Evolutionary conservation across 2,888 invertebrate genomes (phyloP), one percentile per base, ranked within the genome.

Genomic region (Meta bourneti): DNA sequence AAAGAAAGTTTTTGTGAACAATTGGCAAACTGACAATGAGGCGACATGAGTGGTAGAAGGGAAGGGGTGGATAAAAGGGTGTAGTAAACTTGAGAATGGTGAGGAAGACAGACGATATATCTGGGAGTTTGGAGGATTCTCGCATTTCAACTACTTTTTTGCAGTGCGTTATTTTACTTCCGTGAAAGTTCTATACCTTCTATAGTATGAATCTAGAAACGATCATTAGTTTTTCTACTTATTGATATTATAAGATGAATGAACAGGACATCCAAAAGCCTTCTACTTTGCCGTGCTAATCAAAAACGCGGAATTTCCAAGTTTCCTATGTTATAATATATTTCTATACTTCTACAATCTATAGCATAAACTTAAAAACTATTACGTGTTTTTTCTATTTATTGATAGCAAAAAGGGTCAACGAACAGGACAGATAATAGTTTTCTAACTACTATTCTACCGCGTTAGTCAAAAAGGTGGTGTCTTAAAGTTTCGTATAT

Each of bases 1-100:
- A 87, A 91, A 82, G 91, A 78, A 69, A 87, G 91, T 83, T 91
- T 70, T 83, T 78, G 83, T 78, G 61, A 83, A 80, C 90, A 90
- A 87, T 83, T 91, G 91, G 91, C 91, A 87, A 87, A n/a, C 51
- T 91, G 87, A 91, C 91, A 91, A 74, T 83, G 87, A 78, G 82
- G 75, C 78, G 70, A 90, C 81, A 75, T 48, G 75, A 72, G 49
- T 8, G 6, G 78, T 52, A 49, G 49, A n/a, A 51, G 54, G 20
- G 61, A 49, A 71, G 72, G 71, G 85, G 74, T 83, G 51, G 70
- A 71, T 19, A 49, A 72, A 69, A 54, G 19, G 19, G 54, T 19
- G 34, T 20, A 54, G 34, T 34, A 34, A 34, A 34, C 7, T 49
- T 20, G 74, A 34, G 34, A 85, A 85, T 54, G 80, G 87, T 48